A percentile compares a stretch with the other conserved stretches of the same genome.
Evolutionary conservation across 2,113 vertebrate species (phyloP).

Genomic region (Mugil cephalus): DNA sequence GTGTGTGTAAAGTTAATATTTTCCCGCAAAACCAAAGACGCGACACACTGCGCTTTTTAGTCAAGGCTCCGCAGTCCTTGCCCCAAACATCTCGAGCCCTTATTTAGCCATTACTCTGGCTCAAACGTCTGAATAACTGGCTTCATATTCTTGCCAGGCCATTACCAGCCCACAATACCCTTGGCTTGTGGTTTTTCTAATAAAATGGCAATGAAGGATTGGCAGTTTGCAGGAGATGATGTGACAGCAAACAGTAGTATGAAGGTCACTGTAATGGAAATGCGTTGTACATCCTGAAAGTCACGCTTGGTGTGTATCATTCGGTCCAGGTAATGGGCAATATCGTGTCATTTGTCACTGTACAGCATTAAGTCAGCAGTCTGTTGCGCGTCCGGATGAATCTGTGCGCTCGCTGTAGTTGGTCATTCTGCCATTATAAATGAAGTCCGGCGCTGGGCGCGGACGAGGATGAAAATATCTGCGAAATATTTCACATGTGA

Average conservation of each 20-base stretch:
- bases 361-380: conserved; percentile 12
- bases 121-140: conserved; percentile 42
- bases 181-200: conserved; percentile 58
- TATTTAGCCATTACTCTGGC: conserved; percentile 45
- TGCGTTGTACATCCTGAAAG: conserved; percentile 39
- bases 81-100: conserved; percentile 14
- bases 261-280: conserved; percentile 67
- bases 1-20: not conserved
- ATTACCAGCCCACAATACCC: conserved; percentile 52
- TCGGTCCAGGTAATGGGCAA: conserved; percentile 31
- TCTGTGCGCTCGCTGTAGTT: not conserved
- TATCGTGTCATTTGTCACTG: conserved; percentile 31
- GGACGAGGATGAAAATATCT: conserved; percentile 4
- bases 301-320: conserved; percentile 17
- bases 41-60: conserved; percentile 1
- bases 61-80: conserved; percentile 28
- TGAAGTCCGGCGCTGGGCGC: conserved; percentile 2
- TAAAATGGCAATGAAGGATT: conserved; percentile 67
- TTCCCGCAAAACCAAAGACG: not conserved
- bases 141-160: conserved; percentile 40
- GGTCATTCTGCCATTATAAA: not conserved
- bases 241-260: conserved; percentile 48
- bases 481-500: conserved; percentile 22
- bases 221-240: conserved; percentile 51
- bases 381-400: conserved; percentile 1